A percentile compares a stretch with the other conserved stretches of the same genome.
These are phyloP conservation scores for Conus canariensis DNA, from an alignment of 2,888 invertebrate genomes.

Conservation along the genomic window DNA sequence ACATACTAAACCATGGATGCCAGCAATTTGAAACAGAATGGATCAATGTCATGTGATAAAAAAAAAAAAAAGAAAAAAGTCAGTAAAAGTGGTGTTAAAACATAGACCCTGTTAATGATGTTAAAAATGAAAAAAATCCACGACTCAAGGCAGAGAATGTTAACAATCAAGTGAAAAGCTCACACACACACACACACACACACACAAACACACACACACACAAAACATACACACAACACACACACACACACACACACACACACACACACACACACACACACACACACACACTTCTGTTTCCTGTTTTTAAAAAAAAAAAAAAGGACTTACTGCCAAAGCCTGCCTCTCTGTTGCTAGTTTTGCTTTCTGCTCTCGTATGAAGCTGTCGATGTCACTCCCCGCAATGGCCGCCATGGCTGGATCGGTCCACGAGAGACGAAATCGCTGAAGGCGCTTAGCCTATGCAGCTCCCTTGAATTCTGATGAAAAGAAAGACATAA, in stretches of 20 bases:
- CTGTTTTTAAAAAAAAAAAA: not conserved
- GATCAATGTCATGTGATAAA: too few species aligned
- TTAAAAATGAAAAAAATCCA: too few species aligned
- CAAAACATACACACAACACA: not conserved
- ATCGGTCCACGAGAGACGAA: not conserved
- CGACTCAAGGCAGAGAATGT: too few species aligned
- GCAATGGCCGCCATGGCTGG: conserved; percentile 24
- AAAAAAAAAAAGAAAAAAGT: too few species aligned
- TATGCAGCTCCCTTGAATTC: not conserved
- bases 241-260: not conserved
- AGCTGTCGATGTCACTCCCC: conserved; percentile 66
- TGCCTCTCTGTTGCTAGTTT: conserved; percentile 57
- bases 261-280: not conserved
- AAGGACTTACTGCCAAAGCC: conserved; percentile 43
- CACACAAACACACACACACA: not conserved
- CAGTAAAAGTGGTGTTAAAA: too few species aligned
- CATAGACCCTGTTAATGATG: too few species aligned
- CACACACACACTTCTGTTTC: not conserved
- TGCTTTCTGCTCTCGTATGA: conserved; percentile 66
- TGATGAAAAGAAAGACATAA: not conserved
- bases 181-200: not conserved
- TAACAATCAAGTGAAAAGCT: too few species aligned
- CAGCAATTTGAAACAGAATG: too few species aligned
- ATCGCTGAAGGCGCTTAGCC: not conserved
- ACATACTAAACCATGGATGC: too few species aligned